Percentiles rank a stretch among this genome's conserved stretches.
Evolutionary conservation across 1,140 invertebrate species (phyloP).

Genomic region (Aphaenogaster ashmeadi): DNA sequence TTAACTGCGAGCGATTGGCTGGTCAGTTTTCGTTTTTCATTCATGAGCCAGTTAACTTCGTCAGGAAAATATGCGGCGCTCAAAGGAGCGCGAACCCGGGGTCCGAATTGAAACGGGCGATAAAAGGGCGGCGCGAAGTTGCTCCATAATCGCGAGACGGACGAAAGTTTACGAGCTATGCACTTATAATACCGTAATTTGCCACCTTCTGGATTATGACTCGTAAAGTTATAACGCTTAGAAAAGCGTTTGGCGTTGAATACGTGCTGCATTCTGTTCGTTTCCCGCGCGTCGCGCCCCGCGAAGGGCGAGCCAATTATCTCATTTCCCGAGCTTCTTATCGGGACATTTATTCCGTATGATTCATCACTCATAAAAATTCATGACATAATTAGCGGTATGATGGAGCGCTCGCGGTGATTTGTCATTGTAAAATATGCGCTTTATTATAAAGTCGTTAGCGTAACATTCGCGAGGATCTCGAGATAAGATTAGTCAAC

Average conservation of each 20-base stretch:
- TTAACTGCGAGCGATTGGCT: conserved; percentile 17
- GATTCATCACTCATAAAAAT: conserved; percentile 21
- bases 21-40: conserved; percentile 46
- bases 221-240: conserved; percentile 42
- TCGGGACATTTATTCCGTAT: conserved; percentile 3
- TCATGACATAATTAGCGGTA: background rate
- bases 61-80: conserved; percentile 26
- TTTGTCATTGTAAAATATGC: conserved; percentile 14
- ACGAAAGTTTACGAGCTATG: conserved; percentile 23
- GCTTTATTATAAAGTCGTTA: conserved; percentile 23
- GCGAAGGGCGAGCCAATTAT: background rate
- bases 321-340: conserved; percentile 5
- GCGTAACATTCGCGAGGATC: background rate
- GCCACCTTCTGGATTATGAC: conserved; percentile 29
- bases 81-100: conserved; percentile 14
- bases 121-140: conserved; percentile 13
- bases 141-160: background rate
- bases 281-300: background rate
- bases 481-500: background rate
- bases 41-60: conserved; percentile 44
- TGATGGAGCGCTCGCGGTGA: background rate
- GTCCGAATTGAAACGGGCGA: conserved; percentile 39
- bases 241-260: background rate
- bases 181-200: conserved; percentile 42
- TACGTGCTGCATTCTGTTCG: background rate